These are phyloP conservation scores for Otus sunia DNA, from an alignment of 2,113 vertebrate genomes.

Conservation along the genomic window DNA sequence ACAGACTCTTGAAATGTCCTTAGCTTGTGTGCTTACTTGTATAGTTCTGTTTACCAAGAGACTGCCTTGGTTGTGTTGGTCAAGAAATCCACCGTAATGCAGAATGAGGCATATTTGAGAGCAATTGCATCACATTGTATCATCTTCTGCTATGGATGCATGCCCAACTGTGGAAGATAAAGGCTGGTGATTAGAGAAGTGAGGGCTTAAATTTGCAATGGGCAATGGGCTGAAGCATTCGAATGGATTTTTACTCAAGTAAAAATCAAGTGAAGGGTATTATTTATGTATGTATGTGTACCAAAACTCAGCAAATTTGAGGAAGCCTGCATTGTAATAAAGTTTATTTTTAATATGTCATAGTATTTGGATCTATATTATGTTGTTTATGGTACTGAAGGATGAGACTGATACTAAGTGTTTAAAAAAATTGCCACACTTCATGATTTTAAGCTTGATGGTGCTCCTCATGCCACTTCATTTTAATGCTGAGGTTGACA, in stretches of 20 bases:
- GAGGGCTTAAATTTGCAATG: conserved; percentile 34
- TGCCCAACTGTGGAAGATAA: conserved; percentile 15
- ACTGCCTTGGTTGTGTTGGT: conserved; percentile 31
- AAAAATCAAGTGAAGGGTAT: conserved; percentile 48
- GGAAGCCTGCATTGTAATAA: conserved; percentile 56
- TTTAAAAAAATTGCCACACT: conserved; percentile 25
- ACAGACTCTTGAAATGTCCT: conserved; percentile 49
- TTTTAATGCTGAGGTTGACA: conserved; percentile 56
- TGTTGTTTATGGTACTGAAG: conserved; percentile 49
- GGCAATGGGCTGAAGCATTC: conserved; percentile 36
- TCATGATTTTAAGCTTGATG: conserved; percentile 41
- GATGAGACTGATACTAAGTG: conserved; percentile 36
- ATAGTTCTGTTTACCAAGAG: conserved; percentile 36
- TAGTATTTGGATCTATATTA: conserved; percentile 64
- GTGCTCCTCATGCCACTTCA: conserved; percentile 36
- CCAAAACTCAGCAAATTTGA: conserved; percentile 56
- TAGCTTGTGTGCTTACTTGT: conserved; percentile 19
- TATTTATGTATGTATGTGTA: conserved; percentile 53
- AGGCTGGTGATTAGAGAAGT: conserved; percentile 45
- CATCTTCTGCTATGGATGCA: conserved; percentile 30
- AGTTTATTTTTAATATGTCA: conserved; percentile 70
- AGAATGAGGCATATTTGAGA: conserved; percentile 45
- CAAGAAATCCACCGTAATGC: neutral
- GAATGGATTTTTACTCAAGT: conserved; percentile 53
- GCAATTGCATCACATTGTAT: conserved; percentile 29